These are phyloP conservation scores for Neopipo cinnamomea DNA, from an alignment of 2,113 vertebrate genomes.

Conservation along the genomic window DNA sequence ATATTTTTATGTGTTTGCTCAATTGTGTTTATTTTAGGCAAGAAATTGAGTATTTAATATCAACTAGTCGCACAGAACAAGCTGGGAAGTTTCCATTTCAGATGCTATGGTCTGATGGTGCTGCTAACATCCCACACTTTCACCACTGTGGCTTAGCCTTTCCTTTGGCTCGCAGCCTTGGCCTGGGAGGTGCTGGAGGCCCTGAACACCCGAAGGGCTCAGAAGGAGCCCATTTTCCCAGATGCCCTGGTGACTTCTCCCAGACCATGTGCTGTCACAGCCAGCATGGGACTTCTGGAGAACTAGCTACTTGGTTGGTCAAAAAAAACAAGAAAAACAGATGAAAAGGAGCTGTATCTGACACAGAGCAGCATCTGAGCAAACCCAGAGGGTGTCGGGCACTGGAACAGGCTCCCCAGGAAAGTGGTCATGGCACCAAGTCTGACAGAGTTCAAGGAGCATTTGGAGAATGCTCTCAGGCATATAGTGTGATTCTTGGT, in stretches of 20 bases:
- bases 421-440: neutral
- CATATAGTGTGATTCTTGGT: neutral
- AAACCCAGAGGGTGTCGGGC: neutral
- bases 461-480: neutral
- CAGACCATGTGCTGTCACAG: neutral
- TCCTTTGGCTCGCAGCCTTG: neutral
- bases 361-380: neutral
- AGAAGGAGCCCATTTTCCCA: neutral
- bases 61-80: neutral
- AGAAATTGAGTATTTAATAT: constrained; percentile 15
- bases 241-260: neutral
- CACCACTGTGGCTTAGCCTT: neutral
- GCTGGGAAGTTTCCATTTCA: constrained; percentile 19
- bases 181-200: neutral
- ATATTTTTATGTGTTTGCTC: constrained; percentile 22
- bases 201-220: neutral
- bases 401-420: neutral
- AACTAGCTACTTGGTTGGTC: accelerated
- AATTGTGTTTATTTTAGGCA: constrained; percentile 40
- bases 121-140: neutral
- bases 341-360: neutral
- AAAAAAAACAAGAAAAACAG: accelerated
- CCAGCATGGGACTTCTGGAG: neutral
- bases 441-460: neutral
- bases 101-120: neutral